A percentile compares a stretch with the other conserved stretches of the same genome.
phyloP scores from a whole-genome alignment of 1,140 invertebrate species.

The Drosophila rufa region DNA sequence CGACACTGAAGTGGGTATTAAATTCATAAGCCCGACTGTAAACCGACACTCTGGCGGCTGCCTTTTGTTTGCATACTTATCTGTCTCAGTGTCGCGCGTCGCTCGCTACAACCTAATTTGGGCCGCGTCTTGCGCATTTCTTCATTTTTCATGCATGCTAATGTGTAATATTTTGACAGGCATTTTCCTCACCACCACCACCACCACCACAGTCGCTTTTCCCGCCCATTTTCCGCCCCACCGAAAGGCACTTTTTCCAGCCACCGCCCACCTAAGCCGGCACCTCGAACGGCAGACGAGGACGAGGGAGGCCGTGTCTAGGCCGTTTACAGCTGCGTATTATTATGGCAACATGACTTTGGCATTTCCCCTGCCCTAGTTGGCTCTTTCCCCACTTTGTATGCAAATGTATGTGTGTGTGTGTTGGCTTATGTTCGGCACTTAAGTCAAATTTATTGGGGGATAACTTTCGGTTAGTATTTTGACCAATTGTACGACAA shows the following conservation, averaged over 20 bases:
- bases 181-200: constrained; percentile 17
- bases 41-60: constrained; percentile 12
- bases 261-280: constrained; percentile 3
- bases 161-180: constrained; percentile 77
- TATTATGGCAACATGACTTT: constrained; percentile 45
- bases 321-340: constrained; percentile 48
- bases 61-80: constrained; percentile 30
- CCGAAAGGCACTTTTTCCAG: not conserved
- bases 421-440: constrained; percentile 40
- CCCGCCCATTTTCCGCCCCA: not conserved
- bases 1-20: not conserved
- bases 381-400: constrained; percentile 21
- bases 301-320: constrained; percentile 17
- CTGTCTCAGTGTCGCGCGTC: constrained; percentile 32
- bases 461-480: constrained; percentile 37
- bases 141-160: constrained; percentile 79
- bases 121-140: constrained; percentile 64
- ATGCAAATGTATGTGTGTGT: constrained; percentile 41
- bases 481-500: constrained; percentile 48
- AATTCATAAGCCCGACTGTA: not conserved
- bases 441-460: constrained; percentile 50
- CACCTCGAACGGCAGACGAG: constrained; percentile 25
- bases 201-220: too few species aligned
- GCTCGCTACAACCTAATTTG: constrained; percentile 64
- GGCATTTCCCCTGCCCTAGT: constrained; percentile 15